Evolutionary conservation across 2,888 invertebrate genomes (phyloP), one percentile per base, ranked within the genome.

Genomic region (Onthophagus sagittarius): DNA sequence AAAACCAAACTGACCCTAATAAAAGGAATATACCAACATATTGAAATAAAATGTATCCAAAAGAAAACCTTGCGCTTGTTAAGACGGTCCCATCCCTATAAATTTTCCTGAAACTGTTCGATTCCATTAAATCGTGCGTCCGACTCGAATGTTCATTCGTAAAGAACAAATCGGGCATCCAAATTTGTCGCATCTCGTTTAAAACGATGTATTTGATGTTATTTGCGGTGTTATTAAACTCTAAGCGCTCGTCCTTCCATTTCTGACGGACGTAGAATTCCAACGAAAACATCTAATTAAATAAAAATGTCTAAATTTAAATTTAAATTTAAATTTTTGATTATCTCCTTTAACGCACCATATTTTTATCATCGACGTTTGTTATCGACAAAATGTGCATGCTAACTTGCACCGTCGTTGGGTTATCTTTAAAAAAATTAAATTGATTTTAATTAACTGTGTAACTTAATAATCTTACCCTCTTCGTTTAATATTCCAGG

Each of bases 101-200:
- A 84, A 97, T 95, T 78, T 96, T 88, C 84, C 97, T 94, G 88
- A 97, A 94, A 77, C 96, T 94, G 85, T 97, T 96, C 74, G 96
- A 95, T 94, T 95, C 95, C 85, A 96, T 95, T 85, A 96, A 95
- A 84, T 95, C 93, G 87, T 96, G 96, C 84, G 96, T 93, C 84
- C 96, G 95, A 71, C 96, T 96, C 83, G 94, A 94, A 85, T 97
- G 97, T 87, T 97, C 97, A 83, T 97, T 97, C 72, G 95, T 93
- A 87, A 96, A 96, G 89, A 96, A 97, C 79, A 96, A 88, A 87
- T 97, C 97, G 15, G 97, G 97, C 92, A 96, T 95, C 97, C 97
- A 97, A 73, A 97, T 94, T 80, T 94, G 90, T 86, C 93, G 93
- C 69, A 95, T 93, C 85, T 96, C 96, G 72, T 95, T 94, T 82